Evolutionary conservation across 1,140 invertebrate genomes (phyloP).

Genomic region (Heliconius hewitsoni): DNA sequence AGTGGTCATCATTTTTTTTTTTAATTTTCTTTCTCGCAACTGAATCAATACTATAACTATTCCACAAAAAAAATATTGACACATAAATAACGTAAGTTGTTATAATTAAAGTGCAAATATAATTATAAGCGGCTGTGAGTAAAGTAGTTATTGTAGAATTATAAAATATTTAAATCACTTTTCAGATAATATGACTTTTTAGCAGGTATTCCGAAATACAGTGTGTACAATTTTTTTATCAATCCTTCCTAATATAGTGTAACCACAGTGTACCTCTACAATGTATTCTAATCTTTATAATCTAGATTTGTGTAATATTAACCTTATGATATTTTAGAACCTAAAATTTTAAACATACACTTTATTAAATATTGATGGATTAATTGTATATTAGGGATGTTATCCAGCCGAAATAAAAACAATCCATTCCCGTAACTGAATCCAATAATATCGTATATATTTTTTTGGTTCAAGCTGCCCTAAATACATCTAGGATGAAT

Average conservation of each 20-base stretch:
- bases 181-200: not conserved
- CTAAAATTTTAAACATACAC: not conserved
- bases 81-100: not conserved
- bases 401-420: not conserved
- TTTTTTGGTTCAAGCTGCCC: no score
- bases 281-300: not conserved
- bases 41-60: not conserved
- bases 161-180: not conserved
- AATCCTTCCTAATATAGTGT: slow-evolving; percentile 1
- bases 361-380: slow-evolving; percentile 1
- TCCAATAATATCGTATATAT: no score
- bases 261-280: slow-evolving; percentile 9
- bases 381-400: not conserved
- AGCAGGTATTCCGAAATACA: not conserved
- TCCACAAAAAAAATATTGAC: not conserved
- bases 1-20: not conserved
- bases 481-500: no score
- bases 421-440: no score
- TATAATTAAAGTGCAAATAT: slow-evolving; percentile 24
- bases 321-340: not conserved
- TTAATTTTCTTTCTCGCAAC: not conserved
- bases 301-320: not conserved
- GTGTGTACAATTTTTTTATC: not conserved
- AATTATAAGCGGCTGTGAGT: slow-evolving; percentile 25
- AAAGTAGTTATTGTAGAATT: slow-evolving; percentile 3